Conservation (phyloP, 2,113 vertebrate genomes). For the Trichomycterus rosablanca region DNA sequence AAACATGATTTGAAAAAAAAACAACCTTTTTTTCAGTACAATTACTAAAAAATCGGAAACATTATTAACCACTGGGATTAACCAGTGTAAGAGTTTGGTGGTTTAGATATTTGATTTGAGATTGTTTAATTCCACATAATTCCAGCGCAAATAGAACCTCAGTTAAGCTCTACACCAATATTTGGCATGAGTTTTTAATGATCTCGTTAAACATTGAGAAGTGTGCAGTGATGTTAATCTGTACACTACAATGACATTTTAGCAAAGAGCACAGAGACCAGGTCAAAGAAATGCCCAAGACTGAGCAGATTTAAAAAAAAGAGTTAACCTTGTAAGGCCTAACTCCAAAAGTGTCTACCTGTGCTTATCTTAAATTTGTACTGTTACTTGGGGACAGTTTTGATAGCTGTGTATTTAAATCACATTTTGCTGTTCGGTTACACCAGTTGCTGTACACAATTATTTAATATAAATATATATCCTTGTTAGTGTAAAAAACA, state of each 20-base stretch:
- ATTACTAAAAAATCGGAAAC: background rate
- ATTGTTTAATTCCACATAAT: conserved; percentile 40
- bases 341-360: too few species aligned
- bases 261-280: conserved; percentile 2
- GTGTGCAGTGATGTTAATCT: conserved; percentile 25
- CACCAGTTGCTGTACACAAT: too few species aligned
- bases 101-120: conserved; percentile 12
- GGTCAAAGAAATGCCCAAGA: conserved; percentile 1
- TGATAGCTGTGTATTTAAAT: background rate
- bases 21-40: background rate
- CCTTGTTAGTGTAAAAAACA: too few species aligned
- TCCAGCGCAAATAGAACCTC: conserved; percentile 32
- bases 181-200: conserved; percentile 39
- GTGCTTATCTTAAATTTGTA: too few species aligned
- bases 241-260: conserved; percentile 35
- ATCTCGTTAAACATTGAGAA: conserved; percentile 40
- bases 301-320: conserved; percentile 3
- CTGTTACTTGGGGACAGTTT: background rate
- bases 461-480: too few species aligned
- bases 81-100: background rate
- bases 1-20: background rate
- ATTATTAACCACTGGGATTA: background rate
- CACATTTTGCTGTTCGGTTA: too few species aligned
- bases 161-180: conserved; percentile 40
- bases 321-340: background rate